Evolutionary conservation across 1,140 invertebrate species (phyloP).

Genomic region (Bombus turneri): DNA sequence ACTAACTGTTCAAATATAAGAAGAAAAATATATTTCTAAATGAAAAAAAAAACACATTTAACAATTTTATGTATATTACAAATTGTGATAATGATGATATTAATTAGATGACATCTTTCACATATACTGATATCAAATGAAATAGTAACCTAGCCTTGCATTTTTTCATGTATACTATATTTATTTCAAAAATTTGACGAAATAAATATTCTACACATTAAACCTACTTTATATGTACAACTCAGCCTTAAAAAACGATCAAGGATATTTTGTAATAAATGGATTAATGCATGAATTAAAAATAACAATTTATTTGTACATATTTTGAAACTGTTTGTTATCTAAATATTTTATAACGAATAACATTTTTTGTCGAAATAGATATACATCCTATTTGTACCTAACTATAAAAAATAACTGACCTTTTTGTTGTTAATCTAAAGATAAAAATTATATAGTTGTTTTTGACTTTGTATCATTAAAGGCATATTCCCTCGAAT

Average conservation of each 20-base stretch:
- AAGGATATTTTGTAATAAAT: not conserved
- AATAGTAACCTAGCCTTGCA: not conserved
- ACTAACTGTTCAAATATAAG: constrained; percentile 8
- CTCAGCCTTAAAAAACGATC: not conserved
- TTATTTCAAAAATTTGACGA: not conserved
- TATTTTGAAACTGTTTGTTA: not conserved
- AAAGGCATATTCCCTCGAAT: not conserved
- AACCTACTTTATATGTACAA: constrained; percentile 18
- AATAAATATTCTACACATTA: not conserved
- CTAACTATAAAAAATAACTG: constrained; percentile 4
- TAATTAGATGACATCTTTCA: not conserved
- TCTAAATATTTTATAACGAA: not conserved
- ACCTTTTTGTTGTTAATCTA: not conserved
- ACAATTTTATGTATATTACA: not conserved
- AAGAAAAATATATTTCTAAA: not conserved
- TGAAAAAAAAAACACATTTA: not conserved
- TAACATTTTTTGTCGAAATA: not conserved
- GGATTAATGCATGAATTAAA: not conserved
- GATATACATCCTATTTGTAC: not conserved
- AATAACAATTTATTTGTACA: constrained; percentile 26
- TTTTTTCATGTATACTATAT: not conserved
- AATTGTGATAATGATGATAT: not conserved
- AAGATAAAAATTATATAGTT: not conserved
- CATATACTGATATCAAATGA: not conserved
- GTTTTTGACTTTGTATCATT: not conserved